These are phyloP conservation scores for Torymus tubicola DNA, from an alignment of 2,888 invertebrate species.

Conservation along the genomic window DNA sequence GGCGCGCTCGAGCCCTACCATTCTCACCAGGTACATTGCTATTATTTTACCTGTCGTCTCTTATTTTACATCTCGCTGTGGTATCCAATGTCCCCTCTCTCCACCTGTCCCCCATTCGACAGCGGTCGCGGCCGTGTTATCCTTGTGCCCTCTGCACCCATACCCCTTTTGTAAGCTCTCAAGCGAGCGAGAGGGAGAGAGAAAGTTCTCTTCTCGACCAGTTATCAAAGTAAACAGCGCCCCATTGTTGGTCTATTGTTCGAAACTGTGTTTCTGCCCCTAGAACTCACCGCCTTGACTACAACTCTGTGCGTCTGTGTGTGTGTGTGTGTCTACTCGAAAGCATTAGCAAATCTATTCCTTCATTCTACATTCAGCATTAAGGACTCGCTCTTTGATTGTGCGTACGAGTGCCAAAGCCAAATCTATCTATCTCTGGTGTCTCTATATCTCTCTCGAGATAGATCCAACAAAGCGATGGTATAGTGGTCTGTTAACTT, in stretches of 20 bases:
- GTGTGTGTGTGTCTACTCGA: not conserved
- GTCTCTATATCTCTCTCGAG: too few relatives aligned
- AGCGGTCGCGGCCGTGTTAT: not conserved
- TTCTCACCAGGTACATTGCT: slow-evolving; percentile 70
- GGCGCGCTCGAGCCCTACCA: slow-evolving; percentile 77
- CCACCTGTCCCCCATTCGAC: not conserved
- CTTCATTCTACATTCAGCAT: slow-evolving; percentile 12
- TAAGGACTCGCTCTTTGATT: not conserved
- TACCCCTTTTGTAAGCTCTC: too few relatives aligned
- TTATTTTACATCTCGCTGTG: not conserved
- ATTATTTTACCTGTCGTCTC: not conserved
- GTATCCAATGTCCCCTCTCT: not conserved
- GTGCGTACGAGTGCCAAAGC: too few relatives aligned
- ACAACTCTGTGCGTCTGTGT: too few relatives aligned
- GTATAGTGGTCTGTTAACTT: too few relatives aligned
- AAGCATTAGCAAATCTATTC: slow-evolving; percentile 11
- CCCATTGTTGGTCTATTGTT: slow-evolving; percentile 2
- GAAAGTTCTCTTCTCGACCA: not conserved
- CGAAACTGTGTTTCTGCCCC: not conserved
- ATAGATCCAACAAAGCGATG: too few relatives aligned
- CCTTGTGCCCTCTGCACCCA: too few relatives aligned
- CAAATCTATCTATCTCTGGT: too few relatives aligned
- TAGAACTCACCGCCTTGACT: not conserved
- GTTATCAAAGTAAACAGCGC: slow-evolving; percentile 22
- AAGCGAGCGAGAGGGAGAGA: too few relatives aligned